Conservation (phyloP, 2,113 vertebrate genomes). For the Alethe castanea region DNA sequence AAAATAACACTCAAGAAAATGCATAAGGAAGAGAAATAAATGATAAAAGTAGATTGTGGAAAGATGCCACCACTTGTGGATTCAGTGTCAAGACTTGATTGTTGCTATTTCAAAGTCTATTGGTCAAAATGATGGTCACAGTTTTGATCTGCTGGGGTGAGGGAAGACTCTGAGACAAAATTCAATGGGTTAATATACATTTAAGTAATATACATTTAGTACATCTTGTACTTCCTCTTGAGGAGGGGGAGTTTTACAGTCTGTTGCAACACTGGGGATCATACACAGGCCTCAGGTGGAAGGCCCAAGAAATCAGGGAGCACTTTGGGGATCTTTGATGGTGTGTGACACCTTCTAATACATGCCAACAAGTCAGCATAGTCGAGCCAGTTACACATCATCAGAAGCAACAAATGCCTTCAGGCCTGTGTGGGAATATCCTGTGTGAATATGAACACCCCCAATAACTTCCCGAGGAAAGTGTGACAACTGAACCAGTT, state of each 20-base stretch:
- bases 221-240: too few species aligned
- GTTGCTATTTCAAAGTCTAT: neutral
- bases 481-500: neutral
- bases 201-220: too few species aligned
- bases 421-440: neutral
- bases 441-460: neutral
- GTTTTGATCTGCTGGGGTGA: neutral
- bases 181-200: neutral
- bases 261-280: neutral
- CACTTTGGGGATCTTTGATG: neutral
- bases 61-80: neutral
- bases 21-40: neutral
- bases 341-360: neutral
- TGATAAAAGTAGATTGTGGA: neutral
- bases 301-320: neutral
- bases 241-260: neutral
- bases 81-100: neutral
- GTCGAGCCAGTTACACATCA: neutral
- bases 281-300: neutral
- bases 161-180: neutral
- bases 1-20: neutral
- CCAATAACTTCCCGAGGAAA: neutral
- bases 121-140: accelerated
- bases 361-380: neutral
- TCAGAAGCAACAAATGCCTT: neutral